Conservation (phyloP, 1,140 invertebrate genomes). For the Aricia agestis region DNA sequence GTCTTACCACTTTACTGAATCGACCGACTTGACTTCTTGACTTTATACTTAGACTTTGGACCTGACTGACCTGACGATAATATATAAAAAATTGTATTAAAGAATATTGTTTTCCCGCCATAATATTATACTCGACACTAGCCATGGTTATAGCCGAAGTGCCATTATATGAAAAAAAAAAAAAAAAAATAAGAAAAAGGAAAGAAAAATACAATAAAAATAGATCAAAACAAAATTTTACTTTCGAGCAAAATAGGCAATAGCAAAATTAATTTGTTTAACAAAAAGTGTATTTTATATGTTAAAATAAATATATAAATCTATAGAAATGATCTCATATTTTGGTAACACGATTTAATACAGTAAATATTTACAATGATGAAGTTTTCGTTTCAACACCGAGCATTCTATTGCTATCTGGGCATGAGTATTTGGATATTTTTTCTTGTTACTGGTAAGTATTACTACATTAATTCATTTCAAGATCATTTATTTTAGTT, state of each 20-base stretch:
- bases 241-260: background rate
- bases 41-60: too few relatives aligned
- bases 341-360: background rate
- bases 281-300: background rate
- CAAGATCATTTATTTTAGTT: too few relatives aligned
- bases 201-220: too few relatives aligned
- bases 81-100: too few relatives aligned
- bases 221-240: background rate
- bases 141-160: too few relatives aligned
- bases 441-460: constrained; percentile 82
- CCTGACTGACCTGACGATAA: too few relatives aligned
- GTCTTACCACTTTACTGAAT: too few relatives aligned
- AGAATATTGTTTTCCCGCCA: too few relatives aligned
- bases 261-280: background rate
- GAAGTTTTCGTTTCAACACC: constrained; percentile 82
- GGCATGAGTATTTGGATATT: constrained; percentile 87
- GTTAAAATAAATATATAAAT: background rate
- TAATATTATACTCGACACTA: too few relatives aligned
- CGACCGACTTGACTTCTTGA: too few relatives aligned
- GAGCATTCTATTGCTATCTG: constrained; percentile 86
- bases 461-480: background rate
- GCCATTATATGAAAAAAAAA: too few relatives aligned
- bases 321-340: background rate
- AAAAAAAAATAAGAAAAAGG: too few relatives aligned
- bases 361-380: constrained; percentile 71